Percentiles rank a stretch among this genome's conserved stretches.
phyloP scores from a whole-genome alignment of 2,797 vertebrate species.

The Spondyliosoma cantharus region DNA sequence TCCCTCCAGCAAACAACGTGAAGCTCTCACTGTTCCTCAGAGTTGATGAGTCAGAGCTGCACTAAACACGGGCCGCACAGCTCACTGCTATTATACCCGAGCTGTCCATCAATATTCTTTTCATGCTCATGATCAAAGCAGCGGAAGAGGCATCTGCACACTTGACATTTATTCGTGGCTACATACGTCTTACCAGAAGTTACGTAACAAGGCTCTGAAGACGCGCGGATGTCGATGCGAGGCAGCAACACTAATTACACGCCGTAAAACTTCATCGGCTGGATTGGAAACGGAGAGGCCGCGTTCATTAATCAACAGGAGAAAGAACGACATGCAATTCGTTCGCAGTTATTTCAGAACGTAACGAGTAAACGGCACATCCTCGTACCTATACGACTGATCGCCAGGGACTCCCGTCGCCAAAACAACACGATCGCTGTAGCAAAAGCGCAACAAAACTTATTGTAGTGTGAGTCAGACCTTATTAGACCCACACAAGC shows the following conservation, averaged over 20 bases:
- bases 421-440: too few relatives aligned
- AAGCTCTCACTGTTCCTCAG: slow-evolving; percentile 51
- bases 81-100: slow-evolving; percentile 41
- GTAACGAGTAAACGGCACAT: background rate
- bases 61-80: slow-evolving; percentile 40
- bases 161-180: slow-evolving; percentile 53
- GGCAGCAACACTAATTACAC: background rate
- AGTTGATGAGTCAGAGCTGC: slow-evolving; percentile 73
- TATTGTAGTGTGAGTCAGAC: background rate
- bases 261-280: background rate
- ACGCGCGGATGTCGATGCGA: background rate
- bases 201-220: slow-evolving; percentile 23
- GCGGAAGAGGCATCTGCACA: slow-evolving; percentile 39
- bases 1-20: slow-evolving; percentile 62
- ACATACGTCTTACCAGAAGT: slow-evolving; percentile 28
- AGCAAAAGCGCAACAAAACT: too few relatives aligned
- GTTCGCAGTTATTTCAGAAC: background rate
- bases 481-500: background rate
- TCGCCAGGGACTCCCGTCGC: too few relatives aligned
- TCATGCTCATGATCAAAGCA: slow-evolving; percentile 63
- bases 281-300: background rate
- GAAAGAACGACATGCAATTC: background rate
- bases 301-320: background rate
- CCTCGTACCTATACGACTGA: too few relatives aligned
- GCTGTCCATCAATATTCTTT: slow-evolving; percentile 67